Base-by-base conservation (phyloP, 2,888 invertebrate genomes). In the Melitaea athalia region DNA sequence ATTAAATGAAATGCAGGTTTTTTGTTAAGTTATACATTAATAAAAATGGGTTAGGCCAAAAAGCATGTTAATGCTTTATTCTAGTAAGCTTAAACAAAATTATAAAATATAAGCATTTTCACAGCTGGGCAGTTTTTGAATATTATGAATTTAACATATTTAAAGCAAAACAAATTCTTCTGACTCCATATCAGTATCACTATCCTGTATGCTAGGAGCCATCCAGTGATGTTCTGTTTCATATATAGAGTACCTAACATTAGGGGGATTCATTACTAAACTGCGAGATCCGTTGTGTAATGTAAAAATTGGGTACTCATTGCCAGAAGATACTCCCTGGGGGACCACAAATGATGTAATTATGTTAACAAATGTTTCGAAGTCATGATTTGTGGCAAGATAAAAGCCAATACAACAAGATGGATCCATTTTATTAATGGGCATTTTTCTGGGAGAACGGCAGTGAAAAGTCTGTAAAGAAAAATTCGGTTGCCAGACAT, bases 391-490 rank as follows among this genome's bases (percentile, higher is more conserved):
- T 68, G 95, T 95, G 67, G 94, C 93, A 79, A 97, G 95, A 87
- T 98, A 98, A 86, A 98, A 98, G 15, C 98, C 98, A 71, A 98
- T 95, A 79, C 98, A 97, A 86, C 98, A 98, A 74, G 97, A 97
- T 12, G 98, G 98, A 89, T 98, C 98, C 96, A 98, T 97, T 92
- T 97, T 97, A 68, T 93, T 94, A 17, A 97, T 93, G 72, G 96
- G 94, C 90, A 98, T 94, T 87, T 98, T 98, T 68, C 97, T 93
- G 42, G 98, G 98, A 33, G 96, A 96, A 73, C 95, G 94, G 84
- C 98, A 98, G 84, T 98, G 98, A 91, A 96, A 98, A 65, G 96
- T 95, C 79, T 95, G 93, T 67, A 96, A 87, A 24, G 96, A 94
- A 85, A 98, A 98, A 81, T 96, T 95, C 64, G 95, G 94, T 79